A percentile compares a stretch with the other conserved stretches of the same genome.
Evolutionary conservation across 2,888 invertebrate genomes (phyloP).

Genomic region (Epistrophella euchroma): DNA sequence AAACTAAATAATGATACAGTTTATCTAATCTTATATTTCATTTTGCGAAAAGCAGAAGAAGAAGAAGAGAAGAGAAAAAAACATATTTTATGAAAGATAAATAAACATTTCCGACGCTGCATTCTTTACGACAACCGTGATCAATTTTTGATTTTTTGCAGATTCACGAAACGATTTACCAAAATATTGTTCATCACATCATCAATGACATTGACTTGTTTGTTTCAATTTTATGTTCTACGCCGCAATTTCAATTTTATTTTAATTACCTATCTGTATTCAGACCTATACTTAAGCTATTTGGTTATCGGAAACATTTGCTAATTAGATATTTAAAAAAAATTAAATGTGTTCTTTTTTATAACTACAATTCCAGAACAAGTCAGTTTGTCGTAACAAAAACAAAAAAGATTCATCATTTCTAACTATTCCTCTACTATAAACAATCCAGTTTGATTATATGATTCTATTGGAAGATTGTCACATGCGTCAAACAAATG

Average conservation of each 20-base stretch:
- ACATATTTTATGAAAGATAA: background rate
- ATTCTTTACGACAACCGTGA: conserved; percentile 1
- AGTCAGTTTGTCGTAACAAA: background rate
- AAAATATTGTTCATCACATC: background rate
- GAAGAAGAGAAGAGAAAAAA: too few relatives aligned
- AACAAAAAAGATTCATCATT: background rate
- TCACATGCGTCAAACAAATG: conserved; percentile 75
- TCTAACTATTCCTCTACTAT: background rate
- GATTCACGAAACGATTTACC: background rate
- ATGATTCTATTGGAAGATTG: conserved; percentile 41
- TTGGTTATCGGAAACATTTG: conserved; percentile 6
- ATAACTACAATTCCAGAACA: conserved; percentile 14
- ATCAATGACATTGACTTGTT: background rate
- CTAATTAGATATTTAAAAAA: conserved; percentile 20
- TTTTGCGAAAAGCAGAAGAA: conserved; percentile 29
- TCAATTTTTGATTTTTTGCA: conserved; percentile 10
- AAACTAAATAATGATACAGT: conserved; percentile 23
- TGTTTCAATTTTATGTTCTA: background rate
- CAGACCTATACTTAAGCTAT: too few relatives aligned
- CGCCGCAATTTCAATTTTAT: conserved; percentile 2
- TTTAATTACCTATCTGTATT: background rate
- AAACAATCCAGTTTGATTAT: conserved; percentile 42
- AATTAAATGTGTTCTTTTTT: conserved; percentile 2
- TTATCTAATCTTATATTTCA: conserved; percentile 45
- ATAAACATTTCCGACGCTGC: conserved; percentile 6